These are phyloP conservation scores for Lichenostomus cassidix DNA, from an alignment of 2,113 vertebrate species.

Conservation along the genomic window DNA sequence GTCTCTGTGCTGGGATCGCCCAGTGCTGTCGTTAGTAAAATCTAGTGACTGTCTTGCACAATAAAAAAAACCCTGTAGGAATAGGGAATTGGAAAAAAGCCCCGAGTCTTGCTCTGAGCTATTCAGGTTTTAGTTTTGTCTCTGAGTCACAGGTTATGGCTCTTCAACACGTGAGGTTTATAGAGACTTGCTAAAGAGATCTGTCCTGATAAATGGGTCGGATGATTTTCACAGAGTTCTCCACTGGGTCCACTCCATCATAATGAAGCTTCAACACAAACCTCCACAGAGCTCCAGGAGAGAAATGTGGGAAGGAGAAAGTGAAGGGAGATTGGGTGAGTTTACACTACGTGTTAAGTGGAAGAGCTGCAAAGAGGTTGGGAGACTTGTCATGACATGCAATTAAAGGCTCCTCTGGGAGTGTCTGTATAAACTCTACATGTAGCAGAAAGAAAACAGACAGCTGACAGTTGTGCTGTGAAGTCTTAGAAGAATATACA, in stretches of 20 bases:
- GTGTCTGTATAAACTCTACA: constrained; percentile 38
- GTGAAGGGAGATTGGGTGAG: constrained; percentile 56
- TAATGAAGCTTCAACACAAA: constrained; percentile 42
- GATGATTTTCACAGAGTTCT: constrained; percentile 54
- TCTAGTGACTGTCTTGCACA: not conserved
- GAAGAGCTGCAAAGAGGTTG: constrained; percentile 66
- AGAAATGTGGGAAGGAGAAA: constrained; percentile 50
- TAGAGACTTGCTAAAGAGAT: constrained; percentile 46
- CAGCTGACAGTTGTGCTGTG: constrained; percentile 48
- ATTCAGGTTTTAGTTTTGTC: constrained; percentile 8
- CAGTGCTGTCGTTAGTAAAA: not conserved
- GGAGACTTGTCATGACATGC: constrained; percentile 71
- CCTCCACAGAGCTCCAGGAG: not conserved
- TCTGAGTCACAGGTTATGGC: constrained; percentile 17
- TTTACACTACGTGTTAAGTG: constrained; percentile 56
- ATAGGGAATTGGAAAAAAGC: not conserved
- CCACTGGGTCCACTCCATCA: not conserved
- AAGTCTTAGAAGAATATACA: constrained; percentile 47
- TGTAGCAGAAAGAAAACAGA: constrained; percentile 47
- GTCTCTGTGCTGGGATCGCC: not conserved
- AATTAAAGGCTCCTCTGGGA: constrained; percentile 59
- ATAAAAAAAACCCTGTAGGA: not conserved
- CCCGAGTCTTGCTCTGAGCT: not conserved
- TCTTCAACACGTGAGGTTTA: not conserved
- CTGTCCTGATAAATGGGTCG: constrained; percentile 53